These are phyloP conservation scores for Ochropleura leucogaster DNA, from an alignment of 2,888 invertebrate species.

Conservation along the genomic window DNA sequence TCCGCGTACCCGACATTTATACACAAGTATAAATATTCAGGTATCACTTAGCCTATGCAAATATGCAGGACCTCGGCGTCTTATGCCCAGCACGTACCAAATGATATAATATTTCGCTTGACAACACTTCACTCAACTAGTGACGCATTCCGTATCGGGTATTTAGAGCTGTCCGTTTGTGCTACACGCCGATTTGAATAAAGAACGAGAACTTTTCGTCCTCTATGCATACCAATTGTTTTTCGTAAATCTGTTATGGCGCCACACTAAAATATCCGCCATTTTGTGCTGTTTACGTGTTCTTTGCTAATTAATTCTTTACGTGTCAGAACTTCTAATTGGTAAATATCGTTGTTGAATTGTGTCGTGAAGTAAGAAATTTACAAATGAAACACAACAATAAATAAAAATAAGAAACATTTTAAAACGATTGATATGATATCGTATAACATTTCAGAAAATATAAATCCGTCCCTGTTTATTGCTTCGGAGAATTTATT, in stretches of 20 bases:
- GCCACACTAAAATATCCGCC: background rate
- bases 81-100: slow-evolving; percentile 59
- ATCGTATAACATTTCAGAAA: slow-evolving; percentile 14
- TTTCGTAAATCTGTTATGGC: slow-evolving; percentile 18
- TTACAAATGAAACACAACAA: background rate
- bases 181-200: slow-evolving; percentile 39
- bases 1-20: slow-evolving; percentile 77
- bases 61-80: slow-evolving; percentile 73
- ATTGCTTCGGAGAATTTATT: slow-evolving; percentile 37
- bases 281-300: background rate
- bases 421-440: slow-evolving; percentile 10
- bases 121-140: slow-evolving; percentile 40
- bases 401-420: background rate
- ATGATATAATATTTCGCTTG: slow-evolving; percentile 67
- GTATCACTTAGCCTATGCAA: slow-evolving; percentile 84
- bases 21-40: slow-evolving; percentile 81
- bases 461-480: slow-evolving; percentile 34
- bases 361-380: background rate
- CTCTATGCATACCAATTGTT: slow-evolving; percentile 30
- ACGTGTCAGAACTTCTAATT: background rate
- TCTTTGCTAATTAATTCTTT: background rate
- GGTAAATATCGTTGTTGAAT: slow-evolving; percentile 10
- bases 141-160: slow-evolving; percentile 51
- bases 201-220: slow-evolving; percentile 25
- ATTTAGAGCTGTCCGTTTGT: slow-evolving; percentile 40